phyloP scores from a whole-genome alignment of 2,888 invertebrate genomes.

The Tetramorium bicarinatum region DNA sequence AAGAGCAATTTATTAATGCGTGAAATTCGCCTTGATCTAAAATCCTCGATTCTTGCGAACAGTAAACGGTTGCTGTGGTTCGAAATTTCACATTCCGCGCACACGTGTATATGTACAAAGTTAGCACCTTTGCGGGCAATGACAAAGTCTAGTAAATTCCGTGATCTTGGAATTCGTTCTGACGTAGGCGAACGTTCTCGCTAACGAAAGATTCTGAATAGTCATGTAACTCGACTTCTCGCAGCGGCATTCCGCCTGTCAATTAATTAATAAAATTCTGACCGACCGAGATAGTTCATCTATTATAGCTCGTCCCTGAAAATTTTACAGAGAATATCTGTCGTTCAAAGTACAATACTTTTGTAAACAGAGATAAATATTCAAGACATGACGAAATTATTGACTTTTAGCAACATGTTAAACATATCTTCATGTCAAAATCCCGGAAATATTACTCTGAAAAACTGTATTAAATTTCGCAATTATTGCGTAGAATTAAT shows the following conservation, averaged over 20 bases:
- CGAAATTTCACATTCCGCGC: conserved; percentile 64
- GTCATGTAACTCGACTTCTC: conserved; percentile 77
- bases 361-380: background rate
- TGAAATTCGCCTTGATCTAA: conserved; percentile 35
- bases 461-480: background rate
- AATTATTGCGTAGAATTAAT: background rate
- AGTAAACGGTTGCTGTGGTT: conserved; percentile 38
- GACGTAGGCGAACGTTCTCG: no score
- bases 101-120: conserved; percentile 19
- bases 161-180: conserved; percentile 45
- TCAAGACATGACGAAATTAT: background rate
- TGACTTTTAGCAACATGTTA: background rate
- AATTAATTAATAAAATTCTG: conserved; percentile 82
- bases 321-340: background rate
- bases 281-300: conserved; percentile 28
- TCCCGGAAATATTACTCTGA: background rate
- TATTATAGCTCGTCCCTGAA: background rate
- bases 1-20: background rate
- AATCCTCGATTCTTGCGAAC: background rate
- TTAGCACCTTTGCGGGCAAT: conserved; percentile 27
- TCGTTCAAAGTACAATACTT: background rate
- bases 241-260: conserved; percentile 75
- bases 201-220: background rate
- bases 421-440: background rate
- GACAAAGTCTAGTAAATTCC: conserved; percentile 39